These are phyloP conservation scores for Montipora sp. DNA, from an alignment of 64 coral and sea anemone species.

Conservation along the genomic window DNA sequence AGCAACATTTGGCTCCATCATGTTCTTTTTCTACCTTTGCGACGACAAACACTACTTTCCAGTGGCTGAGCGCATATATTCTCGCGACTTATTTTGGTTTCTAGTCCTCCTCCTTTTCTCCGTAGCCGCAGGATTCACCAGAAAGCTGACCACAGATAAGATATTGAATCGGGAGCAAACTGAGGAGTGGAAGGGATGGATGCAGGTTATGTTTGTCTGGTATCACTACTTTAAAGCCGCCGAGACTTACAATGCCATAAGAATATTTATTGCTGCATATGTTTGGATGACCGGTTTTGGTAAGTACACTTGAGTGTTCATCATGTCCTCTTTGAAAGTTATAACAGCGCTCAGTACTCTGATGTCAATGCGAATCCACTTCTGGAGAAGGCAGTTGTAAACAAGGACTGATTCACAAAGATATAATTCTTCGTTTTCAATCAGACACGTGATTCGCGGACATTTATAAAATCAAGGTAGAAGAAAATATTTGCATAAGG, in stretches of 20 bases:
- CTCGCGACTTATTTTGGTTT: constrained; percentile 88
- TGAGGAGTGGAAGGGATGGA: constrained; percentile 92
- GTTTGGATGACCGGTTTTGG: constrained; percentile 98
- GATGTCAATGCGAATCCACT: too few relatives aligned
- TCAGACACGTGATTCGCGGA: too few relatives aligned
- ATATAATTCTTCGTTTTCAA: too few relatives aligned
- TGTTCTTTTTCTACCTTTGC: constrained; percentile 78
- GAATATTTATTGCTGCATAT: constrained; percentile 88
- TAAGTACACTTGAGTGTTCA: constrained; percentile 6
- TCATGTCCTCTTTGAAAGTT: too few relatives aligned
- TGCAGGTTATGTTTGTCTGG: constrained; percentile 96
- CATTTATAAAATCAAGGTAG: too few relatives aligned
- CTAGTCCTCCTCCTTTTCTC: constrained; percentile 67
- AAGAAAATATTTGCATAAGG: too few relatives aligned
- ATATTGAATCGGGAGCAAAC: constrained; percentile 85
- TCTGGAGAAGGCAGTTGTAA: too few relatives aligned
- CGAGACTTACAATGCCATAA: constrained; percentile 89
- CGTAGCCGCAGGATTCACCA: constrained; percentile 63
- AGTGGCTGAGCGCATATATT: constrained; percentile 74
- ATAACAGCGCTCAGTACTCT: too few relatives aligned
- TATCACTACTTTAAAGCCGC: constrained; percentile 91
- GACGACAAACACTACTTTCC: constrained; percentile 87
- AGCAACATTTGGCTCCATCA: constrained; percentile 68
- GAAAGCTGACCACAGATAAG: constrained; percentile 54
- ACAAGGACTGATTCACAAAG: too few relatives aligned